These are phyloP conservation scores for Drosophila arizonae DNA, from an alignment of 1,140 invertebrate genomes.

Conservation along the genomic window DNA sequence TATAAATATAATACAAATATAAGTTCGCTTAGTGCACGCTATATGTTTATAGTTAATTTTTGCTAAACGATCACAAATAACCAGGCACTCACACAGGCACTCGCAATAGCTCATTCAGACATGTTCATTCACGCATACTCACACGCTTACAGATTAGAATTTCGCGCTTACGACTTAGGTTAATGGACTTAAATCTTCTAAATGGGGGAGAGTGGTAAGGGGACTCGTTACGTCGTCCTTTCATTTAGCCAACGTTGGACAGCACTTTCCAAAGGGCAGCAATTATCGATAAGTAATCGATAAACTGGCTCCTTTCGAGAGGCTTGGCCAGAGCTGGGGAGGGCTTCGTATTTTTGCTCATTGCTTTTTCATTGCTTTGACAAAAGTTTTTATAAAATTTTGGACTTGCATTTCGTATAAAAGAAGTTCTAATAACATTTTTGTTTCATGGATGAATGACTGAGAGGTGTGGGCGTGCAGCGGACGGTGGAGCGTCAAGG, in stretches of 20 bases:
- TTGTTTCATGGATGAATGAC: conserved; percentile 78
- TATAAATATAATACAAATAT: conserved; percentile 71
- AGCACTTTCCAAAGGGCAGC: conserved; percentile 6
- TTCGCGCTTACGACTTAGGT: conserved; percentile 68
- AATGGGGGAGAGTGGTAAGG: conserved; percentile 16
- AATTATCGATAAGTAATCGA: background rate
- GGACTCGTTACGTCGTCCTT: conserved; percentile 54
- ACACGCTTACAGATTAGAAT: conserved; percentile 68
- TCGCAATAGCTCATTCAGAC: conserved; percentile 30
- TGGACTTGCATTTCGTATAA: conserved; percentile 78
- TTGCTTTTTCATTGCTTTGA: conserved; percentile 71
- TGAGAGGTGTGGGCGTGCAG: conserved; percentile 68
- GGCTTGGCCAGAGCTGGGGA: conserved; percentile 5
- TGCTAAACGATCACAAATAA: conserved; percentile 78
- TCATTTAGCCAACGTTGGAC: conserved; percentile 8
- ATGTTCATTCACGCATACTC: conserved; percentile 34
- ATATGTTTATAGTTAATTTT: conserved; percentile 78
- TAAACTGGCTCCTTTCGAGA: background rate
- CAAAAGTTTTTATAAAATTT: conserved; percentile 80
- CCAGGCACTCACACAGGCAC: conserved; percentile 55
- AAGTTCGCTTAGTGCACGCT: conserved; percentile 56
- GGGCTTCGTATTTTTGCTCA: conserved; percentile 18
- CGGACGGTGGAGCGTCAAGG: conserved; percentile 29
- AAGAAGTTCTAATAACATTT: conserved; percentile 73
- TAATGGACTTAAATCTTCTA: conserved; percentile 31